Evolutionary conservation across 2,888 invertebrate genomes (phyloP).

Genomic region (Rhimphoctona megacephalus): DNA sequence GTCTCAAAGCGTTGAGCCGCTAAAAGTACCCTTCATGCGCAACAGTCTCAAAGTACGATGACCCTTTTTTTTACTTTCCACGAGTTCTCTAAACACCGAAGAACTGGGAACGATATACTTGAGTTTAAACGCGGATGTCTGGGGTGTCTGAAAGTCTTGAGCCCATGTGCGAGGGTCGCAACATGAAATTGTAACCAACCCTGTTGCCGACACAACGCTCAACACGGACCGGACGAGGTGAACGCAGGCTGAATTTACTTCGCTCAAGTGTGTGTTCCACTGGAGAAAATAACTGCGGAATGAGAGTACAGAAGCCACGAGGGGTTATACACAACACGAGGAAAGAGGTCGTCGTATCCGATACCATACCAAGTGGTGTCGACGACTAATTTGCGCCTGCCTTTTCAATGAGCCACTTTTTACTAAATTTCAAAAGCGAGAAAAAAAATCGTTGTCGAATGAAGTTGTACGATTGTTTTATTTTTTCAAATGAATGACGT

Average conservation of each 20-base stretch:
- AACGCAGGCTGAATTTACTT: conserved; percentile 74
- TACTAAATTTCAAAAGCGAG: conserved; percentile 17
- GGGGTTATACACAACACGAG: conserved; percentile 22
- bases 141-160: conserved; percentile 63
- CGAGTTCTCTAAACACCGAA: conserved; percentile 58
- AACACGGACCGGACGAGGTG: conserved; percentile 61
- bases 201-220: conserved; percentile 55
- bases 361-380: conserved; percentile 55
- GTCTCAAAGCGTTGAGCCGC: conserved; percentile 5
- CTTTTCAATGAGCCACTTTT: conserved; percentile 45
- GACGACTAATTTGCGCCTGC: conserved; percentile 60
- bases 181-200: conserved; percentile 55
- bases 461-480: not conserved
- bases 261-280: conserved; percentile 58
- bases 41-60: conserved; percentile 55
- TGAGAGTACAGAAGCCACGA: conserved; percentile 22
- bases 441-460: not conserved
- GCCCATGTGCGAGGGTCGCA: conserved; percentile 38
- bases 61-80: conserved; percentile 43
- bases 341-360: conserved; percentile 58
- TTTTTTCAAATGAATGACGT: not conserved
- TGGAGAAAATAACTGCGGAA: conserved; percentile 57
- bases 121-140: conserved; percentile 62
- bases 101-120: conserved; percentile 28
- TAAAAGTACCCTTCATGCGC: conserved; percentile 23